phyloP scores from a whole-genome alignment of 2,797 vertebrate genomes.

The Rhinoraja longicauda region DNA sequence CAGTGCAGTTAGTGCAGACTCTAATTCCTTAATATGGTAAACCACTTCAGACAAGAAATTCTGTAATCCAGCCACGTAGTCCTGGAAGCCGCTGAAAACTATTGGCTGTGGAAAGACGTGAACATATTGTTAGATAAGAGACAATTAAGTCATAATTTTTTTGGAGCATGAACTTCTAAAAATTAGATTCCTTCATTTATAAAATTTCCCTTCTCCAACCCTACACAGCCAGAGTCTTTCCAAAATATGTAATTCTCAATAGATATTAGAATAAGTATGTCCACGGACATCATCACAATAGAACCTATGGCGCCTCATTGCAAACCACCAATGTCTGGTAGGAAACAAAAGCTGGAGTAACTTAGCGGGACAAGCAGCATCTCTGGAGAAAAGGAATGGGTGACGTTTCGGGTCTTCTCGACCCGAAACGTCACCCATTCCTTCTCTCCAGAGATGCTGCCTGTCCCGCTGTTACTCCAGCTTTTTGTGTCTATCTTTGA shows the following conservation, averaged over 20 bases:
- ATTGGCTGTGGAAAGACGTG: slow-evolving; percentile 62
- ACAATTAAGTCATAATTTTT: neutral
- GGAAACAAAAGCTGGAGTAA: no score
- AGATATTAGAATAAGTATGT: neutral
- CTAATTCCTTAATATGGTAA: slow-evolving; percentile 80
- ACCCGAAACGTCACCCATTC: no score
- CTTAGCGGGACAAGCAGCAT: no score
- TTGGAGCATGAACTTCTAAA: neutral
- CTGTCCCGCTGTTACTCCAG: no score
- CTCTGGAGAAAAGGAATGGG: no score
- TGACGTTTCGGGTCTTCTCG: no score
- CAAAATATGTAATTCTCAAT: neutral
- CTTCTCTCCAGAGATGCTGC: no score
- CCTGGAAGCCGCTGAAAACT: slow-evolving; percentile 82
- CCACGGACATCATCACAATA: neutral
- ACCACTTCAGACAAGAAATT: slow-evolving; percentile 70
- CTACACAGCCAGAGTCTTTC: neutral
- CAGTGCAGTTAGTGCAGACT: slow-evolving; percentile 70
- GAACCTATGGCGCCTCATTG: neutral
- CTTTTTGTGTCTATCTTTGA: no score
- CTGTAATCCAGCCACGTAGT: slow-evolving; percentile 74
- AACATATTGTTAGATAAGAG: neutral
- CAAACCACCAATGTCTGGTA: no score
- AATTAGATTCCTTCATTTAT: neutral
- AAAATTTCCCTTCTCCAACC: neutral